phyloP scores from a whole-genome alignment of 2,797 vertebrate genomes.

The Esox masquinongy region DNA sequence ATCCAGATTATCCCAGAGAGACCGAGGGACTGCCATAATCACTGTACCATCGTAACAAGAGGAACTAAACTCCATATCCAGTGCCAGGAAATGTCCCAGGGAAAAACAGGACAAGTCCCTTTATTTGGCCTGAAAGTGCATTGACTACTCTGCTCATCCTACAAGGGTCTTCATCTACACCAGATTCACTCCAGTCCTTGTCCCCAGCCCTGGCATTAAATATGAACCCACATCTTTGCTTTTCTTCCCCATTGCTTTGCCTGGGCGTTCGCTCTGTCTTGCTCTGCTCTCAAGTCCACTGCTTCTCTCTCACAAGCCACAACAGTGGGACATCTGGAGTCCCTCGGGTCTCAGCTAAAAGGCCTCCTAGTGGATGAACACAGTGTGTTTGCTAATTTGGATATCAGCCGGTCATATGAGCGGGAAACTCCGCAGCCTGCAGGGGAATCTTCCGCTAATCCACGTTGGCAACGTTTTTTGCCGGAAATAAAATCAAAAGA shows the following conservation, averaged over 20 bases:
- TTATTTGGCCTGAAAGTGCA: not conserved
- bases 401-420: not conserved
- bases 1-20: constrained; percentile 60
- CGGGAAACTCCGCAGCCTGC: not conserved
- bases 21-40: not conserved
- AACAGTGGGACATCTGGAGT: not conserved
- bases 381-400: not conserved
- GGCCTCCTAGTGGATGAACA: constrained; percentile 6
- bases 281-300: not conserved
- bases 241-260: not conserved
- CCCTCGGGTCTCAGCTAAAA: not conserved
- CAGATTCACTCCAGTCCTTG: too few species aligned
- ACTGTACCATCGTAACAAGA: not conserved
- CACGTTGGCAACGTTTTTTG: not conserved
- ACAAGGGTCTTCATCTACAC: not conserved
- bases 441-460: constrained; percentile 5
- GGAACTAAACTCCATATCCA: not conserved
- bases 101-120: not conserved
- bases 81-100: not conserved
- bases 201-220: not conserved
- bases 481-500: not conserved
- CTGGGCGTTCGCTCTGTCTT: not conserved
- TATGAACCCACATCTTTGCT: not conserved
- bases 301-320: not conserved
- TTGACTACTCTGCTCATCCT: not conserved